These are phyloP conservation scores for Acromyrmex echinatior DNA, from an alignment of 1,140 invertebrate species.

Conservation along the genomic window DNA sequence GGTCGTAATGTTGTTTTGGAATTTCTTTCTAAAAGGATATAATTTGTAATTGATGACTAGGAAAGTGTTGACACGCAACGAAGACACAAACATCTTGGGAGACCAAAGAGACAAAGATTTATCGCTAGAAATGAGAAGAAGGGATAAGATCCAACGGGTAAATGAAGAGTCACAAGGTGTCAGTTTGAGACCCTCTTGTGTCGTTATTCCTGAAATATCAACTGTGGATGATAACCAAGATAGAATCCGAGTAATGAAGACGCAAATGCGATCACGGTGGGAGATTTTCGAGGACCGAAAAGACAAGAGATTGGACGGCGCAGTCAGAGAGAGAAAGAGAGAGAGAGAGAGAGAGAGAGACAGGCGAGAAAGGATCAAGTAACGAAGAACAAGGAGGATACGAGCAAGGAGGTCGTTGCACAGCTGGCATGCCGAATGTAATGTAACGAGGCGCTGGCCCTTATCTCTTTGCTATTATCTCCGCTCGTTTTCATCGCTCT, in stretches of 20 bases:
- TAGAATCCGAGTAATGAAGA: conserved; percentile 58
- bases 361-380: conserved; percentile 40
- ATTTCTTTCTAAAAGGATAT: conserved; percentile 14
- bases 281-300: conserved; percentile 47
- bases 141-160: conserved; percentile 67
- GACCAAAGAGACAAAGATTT: conserved; percentile 46
- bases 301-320: conserved; percentile 15
- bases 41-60: conserved; percentile 40
- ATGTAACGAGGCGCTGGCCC: conserved; percentile 75
- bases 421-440: conserved; percentile 76
- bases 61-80: conserved; percentile 12
- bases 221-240: conserved; percentile 35
- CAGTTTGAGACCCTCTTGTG: conserved; percentile 38
- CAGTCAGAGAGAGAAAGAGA: not conserved
- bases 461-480: conserved; percentile 83
- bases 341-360: not conserved
- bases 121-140: conserved; percentile 75
- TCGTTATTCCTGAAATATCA: conserved; percentile 50
- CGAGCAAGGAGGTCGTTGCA: conserved; percentile 69
- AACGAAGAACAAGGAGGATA: conserved; percentile 21
- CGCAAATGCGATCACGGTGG: conserved; percentile 53
- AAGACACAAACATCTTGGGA: conserved; percentile 2
- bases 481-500: conserved; percentile 72
- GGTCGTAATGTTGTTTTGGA: not conserved
- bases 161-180: conserved; percentile 59